Conservation (phyloP, 2,888 invertebrate species). For the Volucella inflata region DNA sequence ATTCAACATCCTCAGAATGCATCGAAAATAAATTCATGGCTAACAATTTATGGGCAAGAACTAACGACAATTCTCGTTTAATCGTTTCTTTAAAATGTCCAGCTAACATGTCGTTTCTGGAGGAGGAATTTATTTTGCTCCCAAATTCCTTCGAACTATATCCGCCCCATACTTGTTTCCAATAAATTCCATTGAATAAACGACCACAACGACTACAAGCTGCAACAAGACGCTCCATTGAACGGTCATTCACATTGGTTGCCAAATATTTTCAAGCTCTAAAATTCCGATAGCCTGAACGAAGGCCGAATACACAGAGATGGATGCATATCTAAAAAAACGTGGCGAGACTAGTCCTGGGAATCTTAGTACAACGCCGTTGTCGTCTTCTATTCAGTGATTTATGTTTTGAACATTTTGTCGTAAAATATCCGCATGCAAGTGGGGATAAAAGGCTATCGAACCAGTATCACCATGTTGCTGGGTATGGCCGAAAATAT, state of each 20-base stretch:
- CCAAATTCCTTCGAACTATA: slow-evolving; percentile 16
- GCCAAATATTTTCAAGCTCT: slow-evolving; percentile 37
- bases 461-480: slow-evolving; percentile 56
- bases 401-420: slow-evolving; percentile 54
- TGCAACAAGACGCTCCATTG: slow-evolving; percentile 66
- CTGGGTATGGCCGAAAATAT: slow-evolving; percentile 52
- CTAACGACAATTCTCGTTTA: slow-evolving; percentile 7
- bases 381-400: slow-evolving; percentile 47
- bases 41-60: slow-evolving; percentile 45
- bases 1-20: too few relatives aligned
- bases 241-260: slow-evolving; percentile 66
- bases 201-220: slow-evolving; percentile 36
- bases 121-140: slow-evolving; percentile 31
- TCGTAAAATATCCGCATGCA: slow-evolving; percentile 70
- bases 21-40: slow-evolving; percentile 12
- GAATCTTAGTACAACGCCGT: slow-evolving; percentile 49
- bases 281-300: slow-evolving; percentile 41
- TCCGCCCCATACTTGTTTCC: slow-evolving; percentile 55
- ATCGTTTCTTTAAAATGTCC: slow-evolving; percentile 1
- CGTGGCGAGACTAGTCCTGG: slow-evolving; percentile 47
- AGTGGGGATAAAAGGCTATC: slow-evolving; percentile 56
- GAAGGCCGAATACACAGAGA: slow-evolving; percentile 25
- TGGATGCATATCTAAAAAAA: slow-evolving; percentile 43
- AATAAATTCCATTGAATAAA: slow-evolving; percentile 66
- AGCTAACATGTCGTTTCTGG: background rate